phyloP scores from a whole-genome alignment of 2,888 invertebrate genomes.

The Morinoia aosen region DNA sequence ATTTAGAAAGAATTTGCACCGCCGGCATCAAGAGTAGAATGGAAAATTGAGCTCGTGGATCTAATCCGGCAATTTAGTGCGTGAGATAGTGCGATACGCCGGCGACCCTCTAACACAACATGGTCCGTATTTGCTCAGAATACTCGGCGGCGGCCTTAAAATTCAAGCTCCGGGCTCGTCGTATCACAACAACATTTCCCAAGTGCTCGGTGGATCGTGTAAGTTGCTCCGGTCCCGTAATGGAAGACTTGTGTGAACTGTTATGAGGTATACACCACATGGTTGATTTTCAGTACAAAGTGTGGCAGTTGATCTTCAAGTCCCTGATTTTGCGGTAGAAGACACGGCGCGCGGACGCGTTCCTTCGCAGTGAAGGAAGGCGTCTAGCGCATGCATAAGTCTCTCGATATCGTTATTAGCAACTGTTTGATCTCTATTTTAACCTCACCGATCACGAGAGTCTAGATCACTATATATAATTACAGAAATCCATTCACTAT shows the following conservation, averaged over 20 bases:
- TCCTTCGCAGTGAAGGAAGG: too few relatives aligned
- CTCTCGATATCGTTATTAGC: too few relatives aligned
- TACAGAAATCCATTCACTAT: too few relatives aligned
- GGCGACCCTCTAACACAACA: conserved; percentile 43
- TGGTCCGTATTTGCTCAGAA: background rate
- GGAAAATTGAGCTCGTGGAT: background rate
- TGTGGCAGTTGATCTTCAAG: background rate
- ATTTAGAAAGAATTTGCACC: background rate
- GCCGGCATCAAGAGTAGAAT: background rate
- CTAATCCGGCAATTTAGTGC: conserved; percentile 49
- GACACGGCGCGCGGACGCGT: background rate
- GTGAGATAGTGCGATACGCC: background rate
- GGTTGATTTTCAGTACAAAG: background rate
- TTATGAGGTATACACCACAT: background rate
- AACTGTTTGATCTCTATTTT: too few relatives aligned
- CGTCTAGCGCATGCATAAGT: too few relatives aligned
- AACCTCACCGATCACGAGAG: too few relatives aligned
- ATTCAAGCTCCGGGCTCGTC: background rate
- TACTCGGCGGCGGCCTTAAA: conserved; percentile 14
- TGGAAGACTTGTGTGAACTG: background rate
- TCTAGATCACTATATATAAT: too few relatives aligned
- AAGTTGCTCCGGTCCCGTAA: background rate
- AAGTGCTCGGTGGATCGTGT: background rate
- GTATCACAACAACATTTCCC: background rate
- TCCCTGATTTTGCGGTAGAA: background rate